Percentiles rank a stretch among this genome's conserved stretches.
Evolutionary conservation across 1,140 invertebrate species (phyloP).

Genomic region (Drosophila ananassae): DNA sequence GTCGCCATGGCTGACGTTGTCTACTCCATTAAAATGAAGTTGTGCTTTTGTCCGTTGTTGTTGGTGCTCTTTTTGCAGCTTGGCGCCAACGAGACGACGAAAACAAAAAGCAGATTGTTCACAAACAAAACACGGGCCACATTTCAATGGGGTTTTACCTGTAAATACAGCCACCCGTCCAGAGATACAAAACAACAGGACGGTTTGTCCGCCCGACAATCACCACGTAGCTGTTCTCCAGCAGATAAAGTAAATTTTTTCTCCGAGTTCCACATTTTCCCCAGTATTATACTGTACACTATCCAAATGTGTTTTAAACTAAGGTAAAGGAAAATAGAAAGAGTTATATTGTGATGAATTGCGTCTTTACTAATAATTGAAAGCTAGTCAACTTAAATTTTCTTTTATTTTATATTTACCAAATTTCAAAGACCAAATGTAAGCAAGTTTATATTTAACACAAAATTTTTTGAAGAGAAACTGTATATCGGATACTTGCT

Average conservation of each 20-base stretch:
- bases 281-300: constrained; percentile 1
- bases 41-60: constrained; percentile 32
- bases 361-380: no score
- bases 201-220: constrained; percentile 26
- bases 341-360: no score
- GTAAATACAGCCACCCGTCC: constrained; percentile 59
- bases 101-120: constrained; percentile 80
- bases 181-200: constrained; percentile 39
- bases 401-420: no score
- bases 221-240: constrained; percentile 41
- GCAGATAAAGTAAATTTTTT: constrained; percentile 70
- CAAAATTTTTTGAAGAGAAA: not conserved
- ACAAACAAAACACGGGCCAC: constrained; percentile 74
- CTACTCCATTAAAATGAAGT: constrained; percentile 73
- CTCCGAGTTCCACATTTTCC: constrained; percentile 3
- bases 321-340: not conserved
- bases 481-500: not conserved
- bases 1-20: constrained; percentile 66
- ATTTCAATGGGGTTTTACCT: constrained; percentile 80
- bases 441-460: not conserved
- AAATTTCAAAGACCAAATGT: no score
- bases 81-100: constrained; percentile 76
- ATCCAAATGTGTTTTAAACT: not conserved
- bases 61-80: constrained; percentile 24
- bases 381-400: no score